These are phyloP conservation scores for Ernsta delagoae DNA, from an alignment of 2,888 invertebrate species.

Conservation along the genomic window DNA sequence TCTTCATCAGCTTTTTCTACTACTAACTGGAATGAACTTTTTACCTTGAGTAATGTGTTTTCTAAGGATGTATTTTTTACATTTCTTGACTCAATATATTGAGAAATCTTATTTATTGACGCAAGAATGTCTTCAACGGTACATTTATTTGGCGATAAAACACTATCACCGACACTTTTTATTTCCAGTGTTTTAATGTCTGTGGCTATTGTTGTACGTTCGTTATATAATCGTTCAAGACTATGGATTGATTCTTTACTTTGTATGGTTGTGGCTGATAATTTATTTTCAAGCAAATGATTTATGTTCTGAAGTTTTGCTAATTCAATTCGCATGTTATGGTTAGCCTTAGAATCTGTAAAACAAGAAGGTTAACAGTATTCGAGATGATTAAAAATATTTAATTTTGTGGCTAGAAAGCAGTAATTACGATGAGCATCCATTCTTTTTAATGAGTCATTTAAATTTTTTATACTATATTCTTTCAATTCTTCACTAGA, in stretches of 20 bases:
- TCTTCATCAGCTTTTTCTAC: constrained; percentile 74
- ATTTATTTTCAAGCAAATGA: constrained; percentile 55
- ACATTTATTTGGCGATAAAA: constrained; percentile 56
- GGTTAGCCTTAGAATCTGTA: constrained; percentile 75
- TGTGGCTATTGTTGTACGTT: constrained; percentile 61
- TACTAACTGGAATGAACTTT: constrained; percentile 70
- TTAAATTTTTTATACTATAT: constrained; percentile 57
- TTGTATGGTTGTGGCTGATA: constrained; percentile 56
- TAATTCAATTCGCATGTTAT: constrained; percentile 74
- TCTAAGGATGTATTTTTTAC: constrained; percentile 59
- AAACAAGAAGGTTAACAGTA: constrained; percentile 29
- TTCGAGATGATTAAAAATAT: neutral
- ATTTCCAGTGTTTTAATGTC: constrained; percentile 69
- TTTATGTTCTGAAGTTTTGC: constrained; percentile 64
- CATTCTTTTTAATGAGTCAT: constrained; percentile 59
- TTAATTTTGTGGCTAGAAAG: neutral
- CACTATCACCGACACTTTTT: constrained; percentile 63
- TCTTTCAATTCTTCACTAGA: constrained; percentile 65
- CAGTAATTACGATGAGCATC: constrained; percentile 71
- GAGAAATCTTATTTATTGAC: constrained; percentile 63
- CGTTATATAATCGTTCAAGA: constrained; percentile 61
- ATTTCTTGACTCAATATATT: constrained; percentile 55
- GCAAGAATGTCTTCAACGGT: constrained; percentile 56
- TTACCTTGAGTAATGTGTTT: constrained; percentile 63
- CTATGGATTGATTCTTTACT: constrained; percentile 56